phyloP scores from a whole-genome alignment of 2,888 invertebrate species.

The Troides oblongomaculatus region DNA sequence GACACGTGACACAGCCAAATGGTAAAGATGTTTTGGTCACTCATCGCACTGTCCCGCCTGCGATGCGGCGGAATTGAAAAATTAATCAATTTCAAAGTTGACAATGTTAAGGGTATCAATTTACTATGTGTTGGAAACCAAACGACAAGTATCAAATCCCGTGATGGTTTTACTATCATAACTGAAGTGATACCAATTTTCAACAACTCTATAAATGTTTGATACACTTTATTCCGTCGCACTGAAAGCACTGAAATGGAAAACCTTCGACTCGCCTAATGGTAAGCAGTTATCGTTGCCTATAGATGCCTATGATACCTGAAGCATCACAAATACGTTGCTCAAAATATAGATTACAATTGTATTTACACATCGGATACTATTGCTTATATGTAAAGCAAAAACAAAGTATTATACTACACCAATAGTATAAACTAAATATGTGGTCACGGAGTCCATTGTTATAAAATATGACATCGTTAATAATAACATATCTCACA shows the following conservation, averaged over 20 bases:
- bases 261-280: too few relatives aligned
- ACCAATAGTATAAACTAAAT: too few relatives aligned
- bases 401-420: too few relatives aligned
- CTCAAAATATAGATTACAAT: too few relatives aligned
- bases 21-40: background rate
- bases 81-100: background rate
- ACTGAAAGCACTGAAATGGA: background rate
- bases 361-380: too few relatives aligned
- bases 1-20: constrained; percentile 27
- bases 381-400: too few relatives aligned
- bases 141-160: background rate
- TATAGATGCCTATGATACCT: too few relatives aligned
- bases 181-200: background rate
- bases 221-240: background rate
- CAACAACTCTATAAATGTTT: background rate
- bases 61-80: background rate
- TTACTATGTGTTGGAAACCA: background rate
- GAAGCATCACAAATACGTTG: too few relatives aligned
- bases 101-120: background rate
- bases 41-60: background rate
- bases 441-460: too few relatives aligned
- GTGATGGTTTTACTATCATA: background rate
- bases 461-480: too few relatives aligned
- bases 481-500: too few relatives aligned
- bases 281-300: too few relatives aligned